Conservation (phyloP, 2,888 invertebrate species). For the Standfussiana lucernea region DNA sequence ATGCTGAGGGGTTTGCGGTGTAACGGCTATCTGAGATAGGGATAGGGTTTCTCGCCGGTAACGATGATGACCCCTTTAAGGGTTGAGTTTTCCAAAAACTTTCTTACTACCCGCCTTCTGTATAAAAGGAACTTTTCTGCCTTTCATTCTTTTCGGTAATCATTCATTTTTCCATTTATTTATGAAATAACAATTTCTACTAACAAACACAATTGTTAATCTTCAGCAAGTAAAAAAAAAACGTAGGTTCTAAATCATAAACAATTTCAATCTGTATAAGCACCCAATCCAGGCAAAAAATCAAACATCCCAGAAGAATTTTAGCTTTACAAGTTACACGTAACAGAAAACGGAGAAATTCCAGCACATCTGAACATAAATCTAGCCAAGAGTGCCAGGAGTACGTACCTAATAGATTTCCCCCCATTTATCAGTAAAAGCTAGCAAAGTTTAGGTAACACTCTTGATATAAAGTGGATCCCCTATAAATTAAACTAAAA, state of each 20-base stretch:
- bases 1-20: not conserved
- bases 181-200: not conserved
- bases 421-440: conserved; percentile 42
- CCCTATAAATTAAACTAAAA: conserved; percentile 40
- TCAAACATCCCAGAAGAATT: conserved; percentile 11
- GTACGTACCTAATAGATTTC: conserved; percentile 59
- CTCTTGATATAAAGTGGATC: conserved; percentile 55
- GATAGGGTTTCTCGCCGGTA: not conserved
- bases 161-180: not conserved
- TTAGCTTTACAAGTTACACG: conserved; percentile 38
- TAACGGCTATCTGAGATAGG: not conserved
- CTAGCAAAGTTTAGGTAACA: conserved; percentile 47
- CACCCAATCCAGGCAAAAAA: conserved; percentile 9
- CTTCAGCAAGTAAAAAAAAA: not conserved
- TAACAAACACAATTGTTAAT: not conserved
- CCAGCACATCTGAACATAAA: conserved; percentile 59
- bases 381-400: conserved; percentile 47
- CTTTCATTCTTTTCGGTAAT: too few species aligned
- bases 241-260: not conserved
- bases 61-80: not conserved
- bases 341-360: conserved; percentile 55
- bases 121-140: not conserved
- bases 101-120: not conserved
- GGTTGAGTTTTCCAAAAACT: not conserved
- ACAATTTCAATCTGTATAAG: conserved; percentile 11